Conservation (phyloP, 2,797 vertebrate genomes). For the Cryptoblepharus egeriae region DNA sequence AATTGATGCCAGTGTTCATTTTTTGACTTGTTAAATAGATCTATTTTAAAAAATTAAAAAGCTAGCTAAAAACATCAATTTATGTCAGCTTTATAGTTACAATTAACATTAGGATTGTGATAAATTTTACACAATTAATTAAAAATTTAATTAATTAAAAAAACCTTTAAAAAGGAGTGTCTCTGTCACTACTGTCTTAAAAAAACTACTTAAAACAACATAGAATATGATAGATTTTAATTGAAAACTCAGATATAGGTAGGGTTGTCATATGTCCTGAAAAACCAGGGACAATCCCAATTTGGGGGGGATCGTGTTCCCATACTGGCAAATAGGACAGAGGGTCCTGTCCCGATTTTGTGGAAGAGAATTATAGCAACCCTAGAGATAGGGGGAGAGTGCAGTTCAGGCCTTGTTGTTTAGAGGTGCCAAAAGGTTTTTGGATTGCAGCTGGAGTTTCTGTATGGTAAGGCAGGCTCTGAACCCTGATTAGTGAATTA, state of each 20-base stretch:
- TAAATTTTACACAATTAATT: not conserved
- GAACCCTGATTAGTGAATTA: constrained; percentile 44
- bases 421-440: constrained; percentile 33
- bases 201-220: not conserved
- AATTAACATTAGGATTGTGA: not conserved
- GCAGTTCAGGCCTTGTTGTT: constrained; percentile 18
- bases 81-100: constrained; percentile 1
- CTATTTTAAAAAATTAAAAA: constrained; percentile 40
- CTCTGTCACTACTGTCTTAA: constrained; percentile 13
- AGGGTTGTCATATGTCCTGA: too few relatives aligned
- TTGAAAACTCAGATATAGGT: too few relatives aligned
- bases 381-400: not conserved
- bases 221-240: not conserved
- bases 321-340: too few relatives aligned
- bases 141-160: too few relatives aligned
- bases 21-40: constrained; percentile 1
- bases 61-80: not conserved
- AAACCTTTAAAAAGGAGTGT: too few relatives aligned
- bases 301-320: too few relatives aligned
- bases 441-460: constrained; percentile 6
- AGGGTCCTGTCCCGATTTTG: too few relatives aligned
- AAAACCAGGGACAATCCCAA: too few relatives aligned
- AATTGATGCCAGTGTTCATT: constrained; percentile 21
- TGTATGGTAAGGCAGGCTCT: constrained; percentile 19
- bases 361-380: too few relatives aligned